Evolutionary conservation across 1,140 invertebrate species (phyloP), one percentile per base, ranked within the genome.

Genomic region (Hyles vespertilio): DNA sequence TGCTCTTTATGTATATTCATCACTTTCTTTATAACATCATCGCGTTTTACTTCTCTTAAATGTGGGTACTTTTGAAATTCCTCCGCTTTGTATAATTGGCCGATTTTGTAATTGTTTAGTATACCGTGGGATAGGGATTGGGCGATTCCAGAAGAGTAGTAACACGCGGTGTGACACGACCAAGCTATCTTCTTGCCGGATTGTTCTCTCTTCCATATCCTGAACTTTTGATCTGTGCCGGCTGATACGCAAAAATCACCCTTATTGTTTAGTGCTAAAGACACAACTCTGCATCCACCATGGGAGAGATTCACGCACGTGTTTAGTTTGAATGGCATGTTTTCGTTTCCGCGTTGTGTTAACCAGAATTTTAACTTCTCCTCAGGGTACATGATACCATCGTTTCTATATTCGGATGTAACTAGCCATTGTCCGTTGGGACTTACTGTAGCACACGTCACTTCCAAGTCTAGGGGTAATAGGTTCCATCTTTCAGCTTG

Each of bases 351-450:
- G 2, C 52, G 53, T 22, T 74, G 61, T 4, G 70, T 51, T 1
- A 57, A 33, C 83, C 84, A 89, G 65, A 89, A 89, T 61, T 89
- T 89, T 2, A 89, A 70, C 56, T 77, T 78, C 43, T 89, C 86
- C 59, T 89, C 84, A 2, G 86, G 80, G 52, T 81, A 87, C 7
- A 64, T 76, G 11, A 74, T 58, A 0, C 78, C 80, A n/a, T 89
- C 86, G 51, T 86, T 81, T 54, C 86, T 75, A 57, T 87, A 87
- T 56, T 89, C 86, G 0, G 86, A 87, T 0, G 84, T 89, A 10
- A 84, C 82, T 0, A 89, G 74, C 79, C 81, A 86, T 0, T 60
- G 46, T 0, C 84, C 81, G 43, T 82, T 66, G 0, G 70, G 78
- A 48, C 76, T 81, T 3, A 84, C 67, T 3, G 79, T 77, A 0